Conservation (phyloP, 2,113 vertebrate genomes). For the Semicossyphus pulcher region DNA sequence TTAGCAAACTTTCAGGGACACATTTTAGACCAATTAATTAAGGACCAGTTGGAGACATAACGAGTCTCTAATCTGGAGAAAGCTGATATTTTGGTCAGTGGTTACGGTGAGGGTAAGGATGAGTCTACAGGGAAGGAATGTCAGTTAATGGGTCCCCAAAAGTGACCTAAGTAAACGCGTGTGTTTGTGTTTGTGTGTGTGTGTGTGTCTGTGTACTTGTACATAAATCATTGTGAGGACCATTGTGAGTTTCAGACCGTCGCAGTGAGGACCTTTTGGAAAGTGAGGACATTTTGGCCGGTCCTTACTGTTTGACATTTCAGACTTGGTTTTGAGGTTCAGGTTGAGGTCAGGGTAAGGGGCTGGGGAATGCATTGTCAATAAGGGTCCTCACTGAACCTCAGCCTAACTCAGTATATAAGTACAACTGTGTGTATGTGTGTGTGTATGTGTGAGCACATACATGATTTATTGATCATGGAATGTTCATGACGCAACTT, state of each 20-base stretch:
- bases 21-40: not conserved
- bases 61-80: not conserved
- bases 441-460: not conserved
- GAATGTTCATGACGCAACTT: constrained; percentile 66
- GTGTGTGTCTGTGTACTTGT: not conserved
- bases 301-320: not conserved
- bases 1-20: not conserved
- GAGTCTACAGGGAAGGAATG: not conserved
- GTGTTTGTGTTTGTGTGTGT: not conserved
- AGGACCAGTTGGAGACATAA: not conserved
- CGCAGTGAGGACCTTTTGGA: not conserved
- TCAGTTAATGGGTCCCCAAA: not conserved
- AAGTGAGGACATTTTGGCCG: not conserved
- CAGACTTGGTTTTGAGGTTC: not conserved
- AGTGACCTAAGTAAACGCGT: not conserved
- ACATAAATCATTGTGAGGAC: not conserved
- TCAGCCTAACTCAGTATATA: too few species aligned
- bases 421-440: constrained; percentile 14
- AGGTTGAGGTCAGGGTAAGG: not conserved
- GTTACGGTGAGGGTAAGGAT: not conserved
- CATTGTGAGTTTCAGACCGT: too few species aligned
- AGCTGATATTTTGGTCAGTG: not conserved
- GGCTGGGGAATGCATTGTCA: not conserved
- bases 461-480: constrained; percentile 66
- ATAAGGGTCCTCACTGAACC: not conserved